A percentile compares a stretch with the other conserved stretches of the same genome.
phyloP scores from a whole-genome alignment of 2,797 vertebrate genomes.

The Decapterus maruadsi region DNA sequence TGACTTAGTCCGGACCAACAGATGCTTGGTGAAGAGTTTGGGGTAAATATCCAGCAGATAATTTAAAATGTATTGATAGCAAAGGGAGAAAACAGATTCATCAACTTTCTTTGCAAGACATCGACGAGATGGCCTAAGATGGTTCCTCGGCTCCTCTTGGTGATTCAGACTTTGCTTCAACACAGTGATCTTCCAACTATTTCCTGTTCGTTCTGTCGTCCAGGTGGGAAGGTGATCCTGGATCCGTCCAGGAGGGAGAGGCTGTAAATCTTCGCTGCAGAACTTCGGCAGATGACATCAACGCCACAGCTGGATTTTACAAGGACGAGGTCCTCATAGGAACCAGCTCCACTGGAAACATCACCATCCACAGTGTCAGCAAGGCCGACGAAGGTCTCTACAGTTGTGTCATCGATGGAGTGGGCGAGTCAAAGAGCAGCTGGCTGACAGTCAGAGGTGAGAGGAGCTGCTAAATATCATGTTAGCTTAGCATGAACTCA shows the following conservation, averaged over 20 bases:
- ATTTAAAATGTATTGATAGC: too few species aligned
- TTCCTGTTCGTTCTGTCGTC: too few species aligned
- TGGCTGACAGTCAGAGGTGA: neutral
- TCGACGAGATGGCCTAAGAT: too few species aligned
- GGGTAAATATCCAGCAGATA: too few species aligned
- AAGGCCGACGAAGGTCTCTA: conserved; percentile 11
- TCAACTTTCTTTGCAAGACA: too few species aligned
- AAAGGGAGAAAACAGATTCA: too few species aligned
- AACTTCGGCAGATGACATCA: neutral
- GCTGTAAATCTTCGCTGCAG: conserved; percentile 10
- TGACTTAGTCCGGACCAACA: too few species aligned
- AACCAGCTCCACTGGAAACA: neutral
- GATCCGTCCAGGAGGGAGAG: conserved; percentile 7
- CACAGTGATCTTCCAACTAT: too few species aligned
- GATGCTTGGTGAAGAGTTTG: too few species aligned
- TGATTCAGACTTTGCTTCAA: too few species aligned
- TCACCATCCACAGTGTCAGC: conserved; percentile 16
- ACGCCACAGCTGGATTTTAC: conserved; percentile 2
- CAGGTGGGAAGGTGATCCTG: conserved; percentile 21
- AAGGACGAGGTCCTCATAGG: conserved; percentile 4
- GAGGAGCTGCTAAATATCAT: neutral
- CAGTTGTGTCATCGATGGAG: conserved; percentile 11
- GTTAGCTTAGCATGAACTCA: neutral
- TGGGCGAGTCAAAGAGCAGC: conserved; percentile 9
- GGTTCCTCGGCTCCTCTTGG: too few species aligned